Evolutionary conservation across 2,797 vertebrate species (phyloP).

Genomic region (Podargus strigoides): DNA sequence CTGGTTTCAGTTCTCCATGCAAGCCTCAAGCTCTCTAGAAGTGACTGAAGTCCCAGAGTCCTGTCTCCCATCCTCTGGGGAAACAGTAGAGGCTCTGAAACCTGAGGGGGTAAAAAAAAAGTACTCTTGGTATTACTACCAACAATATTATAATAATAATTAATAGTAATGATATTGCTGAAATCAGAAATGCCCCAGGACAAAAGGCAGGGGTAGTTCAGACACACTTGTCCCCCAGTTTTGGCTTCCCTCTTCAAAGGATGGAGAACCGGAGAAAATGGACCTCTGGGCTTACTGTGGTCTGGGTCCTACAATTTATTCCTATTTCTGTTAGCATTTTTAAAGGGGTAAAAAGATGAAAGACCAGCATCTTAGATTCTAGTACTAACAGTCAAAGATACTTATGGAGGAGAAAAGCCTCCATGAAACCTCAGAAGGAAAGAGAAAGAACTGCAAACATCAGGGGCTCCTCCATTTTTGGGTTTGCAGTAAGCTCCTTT

Average conservation of each 20-base stretch:
- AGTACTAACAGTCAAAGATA: background rate
- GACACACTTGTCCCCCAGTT: background rate
- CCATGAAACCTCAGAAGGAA: background rate
- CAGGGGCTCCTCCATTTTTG: background rate
- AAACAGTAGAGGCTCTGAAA: background rate
- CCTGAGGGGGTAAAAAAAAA: background rate
- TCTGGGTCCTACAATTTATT: background rate
- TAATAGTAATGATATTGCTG: background rate
- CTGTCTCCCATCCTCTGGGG: background rate
- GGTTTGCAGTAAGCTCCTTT: background rate
- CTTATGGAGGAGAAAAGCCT: background rate
- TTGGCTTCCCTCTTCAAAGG: background rate
- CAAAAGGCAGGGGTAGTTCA: background rate
- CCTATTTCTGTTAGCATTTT: background rate
- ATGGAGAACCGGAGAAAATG: background rate
- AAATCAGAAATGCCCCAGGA: background rate
- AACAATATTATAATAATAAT: background rate
- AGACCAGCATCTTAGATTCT: background rate
- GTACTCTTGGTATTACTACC: background rate
- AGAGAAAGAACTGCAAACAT: background rate
- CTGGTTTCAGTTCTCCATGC: background rate
- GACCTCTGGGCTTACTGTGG: background rate
- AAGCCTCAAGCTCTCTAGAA: background rate
- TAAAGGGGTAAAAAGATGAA: background rate
- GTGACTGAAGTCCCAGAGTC: background rate